phyloP scores from a whole-genome alignment of 2,888 invertebrate species.

The Rhopalosiphum nymphaeae region DNA sequence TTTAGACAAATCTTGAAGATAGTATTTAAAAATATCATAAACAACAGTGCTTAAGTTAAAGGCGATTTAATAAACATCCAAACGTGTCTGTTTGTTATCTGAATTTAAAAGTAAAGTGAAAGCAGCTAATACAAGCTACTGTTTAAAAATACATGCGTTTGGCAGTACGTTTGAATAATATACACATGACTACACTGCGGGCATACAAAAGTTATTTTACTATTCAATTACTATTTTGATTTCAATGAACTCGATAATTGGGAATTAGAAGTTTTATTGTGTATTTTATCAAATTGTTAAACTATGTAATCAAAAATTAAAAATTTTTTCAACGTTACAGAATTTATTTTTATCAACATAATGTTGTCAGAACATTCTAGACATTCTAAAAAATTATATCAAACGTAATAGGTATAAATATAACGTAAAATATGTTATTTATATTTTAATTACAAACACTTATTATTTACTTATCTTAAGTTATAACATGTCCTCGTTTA shows the following conservation, averaged over 20 bases:
- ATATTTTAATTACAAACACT: not conserved
- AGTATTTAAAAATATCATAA: not conserved
- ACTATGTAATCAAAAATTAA: not conserved
- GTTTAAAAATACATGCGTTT: slow-evolving; percentile 41
- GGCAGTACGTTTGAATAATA: slow-evolving; percentile 34
- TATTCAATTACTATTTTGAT: not conserved
- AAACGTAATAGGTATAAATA: not conserved
- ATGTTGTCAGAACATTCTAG: not conserved
- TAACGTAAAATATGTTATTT: not conserved
- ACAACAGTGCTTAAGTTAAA: slow-evolving; percentile 6
- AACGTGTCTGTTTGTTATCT: slow-evolving; percentile 41
- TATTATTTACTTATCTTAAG: not conserved
- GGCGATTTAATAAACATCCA: slow-evolving; percentile 27
- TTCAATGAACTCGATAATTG: slow-evolving; percentile 36
- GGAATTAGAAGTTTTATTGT: not conserved
- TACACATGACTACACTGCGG: not conserved
- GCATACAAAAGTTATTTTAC: slow-evolving; percentile 34
- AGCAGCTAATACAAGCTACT: not conserved
- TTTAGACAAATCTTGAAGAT: not conserved
- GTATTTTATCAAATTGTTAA: not conserved
- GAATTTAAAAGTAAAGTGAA: slow-evolving; percentile 45
- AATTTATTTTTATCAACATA: not conserved
- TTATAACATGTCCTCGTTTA: not conserved
- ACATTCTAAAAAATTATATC: not conserved
- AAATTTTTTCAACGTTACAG: not conserved